Evolutionary conservation across 2,797 vertebrate genomes (phyloP).

Genomic region (Eurystomus glaucurus): DNA sequence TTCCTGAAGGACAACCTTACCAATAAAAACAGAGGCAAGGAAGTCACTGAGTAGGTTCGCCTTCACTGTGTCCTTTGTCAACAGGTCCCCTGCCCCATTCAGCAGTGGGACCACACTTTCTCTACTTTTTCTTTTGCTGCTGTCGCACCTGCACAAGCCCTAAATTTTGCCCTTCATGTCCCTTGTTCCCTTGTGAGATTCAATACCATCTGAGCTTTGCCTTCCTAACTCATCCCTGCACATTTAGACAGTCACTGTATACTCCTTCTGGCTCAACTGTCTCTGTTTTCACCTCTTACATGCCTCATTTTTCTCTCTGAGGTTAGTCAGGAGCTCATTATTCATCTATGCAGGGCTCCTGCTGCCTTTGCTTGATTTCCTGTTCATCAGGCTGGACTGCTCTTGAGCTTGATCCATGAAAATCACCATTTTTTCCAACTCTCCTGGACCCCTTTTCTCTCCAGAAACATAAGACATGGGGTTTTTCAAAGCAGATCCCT

Average conservation of each 20-base stretch:
- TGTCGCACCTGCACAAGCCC: neutral
- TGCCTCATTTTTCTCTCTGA: neutral
- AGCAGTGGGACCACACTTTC: neutral
- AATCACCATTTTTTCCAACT: neutral
- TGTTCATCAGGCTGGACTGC: too few species aligned
- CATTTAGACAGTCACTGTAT: neutral
- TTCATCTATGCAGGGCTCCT: neutral
- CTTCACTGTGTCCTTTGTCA: neutral
- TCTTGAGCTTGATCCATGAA: too few species aligned
- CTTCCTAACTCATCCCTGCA: neutral
- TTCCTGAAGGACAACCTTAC: neutral
- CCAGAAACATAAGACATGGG: rapidly evolving
- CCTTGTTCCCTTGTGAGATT: neutral
- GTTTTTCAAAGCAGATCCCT: neutral
- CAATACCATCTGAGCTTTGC: rapidly evolving
- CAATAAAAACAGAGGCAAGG: too few species aligned
- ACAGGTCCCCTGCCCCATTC: neutral
- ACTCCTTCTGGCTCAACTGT: neutral
- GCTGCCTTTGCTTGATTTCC: neutral
- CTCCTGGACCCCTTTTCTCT: neutral
- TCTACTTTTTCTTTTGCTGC: neutral
- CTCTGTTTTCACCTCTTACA: neutral
- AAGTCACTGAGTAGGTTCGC: neutral
- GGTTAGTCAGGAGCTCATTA: neutral
- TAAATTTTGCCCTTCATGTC: neutral